Conservation (phyloP, 2,888 invertebrate genomes). For the Nasonia oneida region DNA sequence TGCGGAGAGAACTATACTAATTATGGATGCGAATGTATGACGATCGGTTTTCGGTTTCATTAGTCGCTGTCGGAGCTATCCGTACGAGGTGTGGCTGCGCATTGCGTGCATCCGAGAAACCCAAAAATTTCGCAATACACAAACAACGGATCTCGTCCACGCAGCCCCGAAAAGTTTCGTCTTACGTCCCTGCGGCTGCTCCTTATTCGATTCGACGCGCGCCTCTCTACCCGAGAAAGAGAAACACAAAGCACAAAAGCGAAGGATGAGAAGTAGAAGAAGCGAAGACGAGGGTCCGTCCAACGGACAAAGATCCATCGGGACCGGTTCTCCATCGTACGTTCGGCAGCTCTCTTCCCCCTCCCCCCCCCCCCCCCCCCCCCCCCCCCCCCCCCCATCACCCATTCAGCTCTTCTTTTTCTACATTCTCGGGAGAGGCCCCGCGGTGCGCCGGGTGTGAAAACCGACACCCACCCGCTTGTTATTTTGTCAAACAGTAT, state of each 20-base stretch:
- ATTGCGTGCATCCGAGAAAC: too few relatives aligned
- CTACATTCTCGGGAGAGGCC: constrained; percentile 75
- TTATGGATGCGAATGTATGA: constrained; percentile 35
- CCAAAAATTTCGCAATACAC: not conserved
- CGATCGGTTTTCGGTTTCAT: constrained; percentile 39
- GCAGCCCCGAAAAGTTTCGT: constrained; percentile 13
- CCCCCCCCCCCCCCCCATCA: not conserved
- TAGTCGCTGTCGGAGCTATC: not conserved
- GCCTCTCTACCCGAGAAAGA: constrained; percentile 51
- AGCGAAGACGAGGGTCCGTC: constrained; percentile 52
- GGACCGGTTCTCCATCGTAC: constrained; percentile 73
- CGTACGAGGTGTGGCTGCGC: not conserved
- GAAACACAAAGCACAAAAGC: constrained; percentile 22
- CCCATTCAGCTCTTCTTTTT: constrained; percentile 66
- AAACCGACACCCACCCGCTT: constrained; percentile 79
- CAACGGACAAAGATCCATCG: constrained; percentile 77
- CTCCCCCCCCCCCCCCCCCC: too few relatives aligned
- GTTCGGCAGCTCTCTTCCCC: constrained; percentile 63
- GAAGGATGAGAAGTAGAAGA: constrained; percentile 54
- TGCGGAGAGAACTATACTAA: not conserved
- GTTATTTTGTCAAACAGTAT: constrained; percentile 77
- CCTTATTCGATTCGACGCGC: constrained; percentile 67
- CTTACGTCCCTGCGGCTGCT: constrained; percentile 68
- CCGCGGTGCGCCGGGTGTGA: constrained; percentile 77
- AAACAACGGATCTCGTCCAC: too few relatives aligned